Conservation (phyloP, 2,113 vertebrate species). For the Pseudorasbora parva region DNA sequence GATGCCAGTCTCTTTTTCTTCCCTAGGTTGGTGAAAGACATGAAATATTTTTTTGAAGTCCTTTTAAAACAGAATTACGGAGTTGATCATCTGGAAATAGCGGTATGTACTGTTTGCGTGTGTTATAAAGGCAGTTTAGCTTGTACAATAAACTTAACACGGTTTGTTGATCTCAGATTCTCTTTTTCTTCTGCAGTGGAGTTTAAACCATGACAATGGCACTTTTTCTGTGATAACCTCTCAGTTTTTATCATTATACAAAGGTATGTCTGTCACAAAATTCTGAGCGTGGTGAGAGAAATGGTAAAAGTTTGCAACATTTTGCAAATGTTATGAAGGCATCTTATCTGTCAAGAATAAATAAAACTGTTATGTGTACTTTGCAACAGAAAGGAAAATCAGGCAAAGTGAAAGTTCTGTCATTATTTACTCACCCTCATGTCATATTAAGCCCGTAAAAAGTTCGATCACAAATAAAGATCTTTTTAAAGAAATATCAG, state of each 20-base stretch:
- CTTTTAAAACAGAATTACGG: slow-evolving; percentile 40
- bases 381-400: neutral
- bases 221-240: slow-evolving; percentile 42
- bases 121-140: neutral
- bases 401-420: too few relatives aligned
- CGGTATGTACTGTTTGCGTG: slow-evolving; percentile 19
- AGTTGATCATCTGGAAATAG: slow-evolving; percentile 50
- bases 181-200: slow-evolving; percentile 34
- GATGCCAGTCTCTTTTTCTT: neutral
- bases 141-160: neutral
- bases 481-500: too few relatives aligned
- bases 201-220: slow-evolving; percentile 26
- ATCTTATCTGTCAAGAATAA: neutral
- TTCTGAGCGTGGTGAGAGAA: neutral
- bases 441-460: too few relatives aligned
- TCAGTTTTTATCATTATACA: slow-evolving; percentile 43
- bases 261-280: slow-evolving; percentile 27
- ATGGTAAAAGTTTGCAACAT: neutral
- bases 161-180: neutral
- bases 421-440: too few relatives aligned
- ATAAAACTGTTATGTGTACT: neutral
- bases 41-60: slow-evolving; percentile 47
- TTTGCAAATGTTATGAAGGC: neutral
- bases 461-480: too few relatives aligned
- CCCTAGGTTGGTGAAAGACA: slow-evolving; percentile 28